phyloP scores from a whole-genome alignment of 2,888 invertebrate species.

The Euzophera pinguis region DNA sequence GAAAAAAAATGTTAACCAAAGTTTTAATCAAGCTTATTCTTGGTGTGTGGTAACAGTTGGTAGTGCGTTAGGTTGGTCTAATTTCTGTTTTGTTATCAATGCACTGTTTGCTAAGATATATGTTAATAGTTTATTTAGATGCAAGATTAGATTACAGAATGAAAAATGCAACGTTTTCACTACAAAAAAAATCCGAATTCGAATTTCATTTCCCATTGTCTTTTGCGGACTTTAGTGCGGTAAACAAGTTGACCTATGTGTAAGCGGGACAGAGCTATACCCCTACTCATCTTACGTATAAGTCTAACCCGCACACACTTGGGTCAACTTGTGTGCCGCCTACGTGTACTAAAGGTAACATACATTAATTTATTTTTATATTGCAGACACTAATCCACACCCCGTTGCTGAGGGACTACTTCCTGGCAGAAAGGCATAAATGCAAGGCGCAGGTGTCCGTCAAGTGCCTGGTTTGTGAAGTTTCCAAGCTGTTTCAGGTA shows the following conservation, averaged over 20 bases:
- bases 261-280: too few relatives aligned
- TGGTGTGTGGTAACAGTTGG: not conserved
- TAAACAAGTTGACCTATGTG: too few relatives aligned
- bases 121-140: too few relatives aligned
- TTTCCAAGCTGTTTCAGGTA: conserved; percentile 97
- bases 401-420: conserved; percentile 95
- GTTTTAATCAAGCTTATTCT: not conserved
- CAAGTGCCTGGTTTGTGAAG: conserved; percentile 96
- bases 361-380: not conserved
- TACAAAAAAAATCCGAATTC: too few relatives aligned
- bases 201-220: too few relatives aligned
- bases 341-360: not conserved
- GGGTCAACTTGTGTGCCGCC: too few relatives aligned
- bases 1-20: too few relatives aligned
- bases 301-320: too few relatives aligned
- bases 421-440: conserved; percentile 94
- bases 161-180: too few relatives aligned
- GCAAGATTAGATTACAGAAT: too few relatives aligned
- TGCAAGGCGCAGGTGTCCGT: conserved; percentile 86
- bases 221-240: too few relatives aligned
- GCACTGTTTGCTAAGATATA: conserved; percentile 1
- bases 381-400: conserved; percentile 94
- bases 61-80: not conserved
- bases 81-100: not conserved
- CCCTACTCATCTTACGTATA: too few relatives aligned